Evolutionary conservation across 2,888 invertebrate species (phyloP), one percentile per base, ranked within the genome.

Genomic region (Drosophila limbata): DNA sequence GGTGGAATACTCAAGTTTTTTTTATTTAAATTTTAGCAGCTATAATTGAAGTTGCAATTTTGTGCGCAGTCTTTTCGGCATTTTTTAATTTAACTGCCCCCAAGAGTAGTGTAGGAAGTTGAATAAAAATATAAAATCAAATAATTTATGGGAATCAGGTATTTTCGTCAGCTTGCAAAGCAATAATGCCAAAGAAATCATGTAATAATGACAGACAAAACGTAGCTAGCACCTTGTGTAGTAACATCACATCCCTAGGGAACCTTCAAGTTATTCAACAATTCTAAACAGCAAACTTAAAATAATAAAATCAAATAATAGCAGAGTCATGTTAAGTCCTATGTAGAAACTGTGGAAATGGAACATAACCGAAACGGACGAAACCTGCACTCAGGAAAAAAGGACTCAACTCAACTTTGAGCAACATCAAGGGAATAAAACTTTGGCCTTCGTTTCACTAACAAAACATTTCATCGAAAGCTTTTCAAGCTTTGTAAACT

Each of bases 11-110:
- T 55, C 53, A 13, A 62, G 44, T 55, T 52, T 56, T 21, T 60
- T 44, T 63, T 44, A 56, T 62, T 59, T 55, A 19, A 39, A 42
- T 37, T 37, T 19, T 13, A 13, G 13, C 56, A 48, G 63, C 62
- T 71, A 73, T 67, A 65, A 77, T 57, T 82, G 40, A 67, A 71
- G 74, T 67, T 52, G 45, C 62, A 39, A 33, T 53, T 66, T 63
- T 52, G 60, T 68, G 62, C 59, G 51, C 13, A 11, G 11, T 13
- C 6, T 13, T 11, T 42, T 3, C 3, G 15, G 6, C 15, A 1
- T 8, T 39, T 39, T 44, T 21, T 8, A n/a, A n/a, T 10, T 1
- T 8, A 25, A 17, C 11, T 11, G 1, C 13, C 8, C 17, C 48
- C 33, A 6, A 17, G 13, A 19, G 48, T 17, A 11, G 15, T 17